phyloP scores from a whole-genome alignment of 1,140 invertebrate species.

The Oedothorax gibbosus region DNA sequence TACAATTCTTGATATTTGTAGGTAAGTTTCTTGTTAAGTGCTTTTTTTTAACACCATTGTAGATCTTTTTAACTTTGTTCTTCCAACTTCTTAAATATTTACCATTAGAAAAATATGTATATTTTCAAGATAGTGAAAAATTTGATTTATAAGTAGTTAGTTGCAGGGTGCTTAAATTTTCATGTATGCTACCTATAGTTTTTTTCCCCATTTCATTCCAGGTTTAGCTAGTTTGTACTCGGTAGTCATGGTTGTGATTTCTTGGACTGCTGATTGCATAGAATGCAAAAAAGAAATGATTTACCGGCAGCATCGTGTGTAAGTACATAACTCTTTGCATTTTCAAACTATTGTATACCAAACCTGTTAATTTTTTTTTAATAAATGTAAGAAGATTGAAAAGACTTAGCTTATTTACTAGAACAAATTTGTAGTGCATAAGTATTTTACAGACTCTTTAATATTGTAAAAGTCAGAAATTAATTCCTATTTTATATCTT shows the following conservation, averaged over 20 bases:
- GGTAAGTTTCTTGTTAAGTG: constrained; percentile 67
- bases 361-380: too few species aligned
- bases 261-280: constrained; percentile 81
- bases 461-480: background rate
- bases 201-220: constrained; percentile 61
- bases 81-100: background rate
- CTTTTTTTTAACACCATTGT: constrained; percentile 29
- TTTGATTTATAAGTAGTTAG: too few species aligned
- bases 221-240: constrained; percentile 75
- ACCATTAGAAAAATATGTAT: too few species aligned
- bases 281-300: constrained; percentile 77
- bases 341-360: too few species aligned
- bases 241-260: constrained; percentile 77
- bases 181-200: background rate
- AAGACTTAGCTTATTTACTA: too few species aligned
- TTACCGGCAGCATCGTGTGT: constrained; percentile 82
- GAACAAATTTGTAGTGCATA: too few species aligned
- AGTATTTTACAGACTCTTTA: background rate
- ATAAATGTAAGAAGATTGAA: too few species aligned
- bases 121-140: too few species aligned
- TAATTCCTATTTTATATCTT: constrained; percentile 36
- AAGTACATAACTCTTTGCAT: constrained; percentile 68
- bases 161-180: too few species aligned
- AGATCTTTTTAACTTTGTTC: background rate
- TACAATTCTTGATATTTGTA: constrained; percentile 86